Base-by-base conservation (phyloP, 2,888 invertebrate genomes). In the Zele albiditarsus region DNA sequence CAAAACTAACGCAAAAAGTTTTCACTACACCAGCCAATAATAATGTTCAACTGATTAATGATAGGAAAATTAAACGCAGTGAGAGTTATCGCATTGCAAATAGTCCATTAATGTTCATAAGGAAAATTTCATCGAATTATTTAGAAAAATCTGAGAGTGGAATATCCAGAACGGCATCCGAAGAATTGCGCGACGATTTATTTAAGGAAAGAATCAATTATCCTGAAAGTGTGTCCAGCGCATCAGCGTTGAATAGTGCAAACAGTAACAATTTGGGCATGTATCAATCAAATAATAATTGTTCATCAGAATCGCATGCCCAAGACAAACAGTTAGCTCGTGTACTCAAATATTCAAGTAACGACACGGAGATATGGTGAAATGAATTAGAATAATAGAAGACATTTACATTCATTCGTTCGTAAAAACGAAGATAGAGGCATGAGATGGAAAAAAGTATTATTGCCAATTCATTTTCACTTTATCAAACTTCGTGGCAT, bases 21-120 rank as follows among this genome's bases (percentile, higher is more conserved):
- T n/a, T 76, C 88, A 4, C 82, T 84, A n/a, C 86, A 0, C 84
- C 4, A 80, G 65, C 63, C 0, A 79, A 81, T 16, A 66, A 70
- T 63, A 20, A 53, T 53, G n/a, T 38, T 6, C 23, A 74, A 1
- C 57, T 79, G 33, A 79, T 77, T 1, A 31, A 60, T 14, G 87
- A 87, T 38, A 84, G 87, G 0, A 93, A 92, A 90, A 91, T 96
- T 65, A 95, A 95, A 89, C 93, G 96, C 77, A 95, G 95, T 87
- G 95, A 96, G 88, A 96, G 96, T 89, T 96, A 96, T 87, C 93
- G 95, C 80, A 92, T 95, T 89, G 96, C 96, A 20, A 96, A 96
- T 89, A 93, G 93, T 80, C 93, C 93, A 28, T 91, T 93, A 79
- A 91, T 93, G 89, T 92, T 92, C 49, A 93, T 94, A 69, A 93